Conservation (phyloP, 2,888 invertebrate genomes). For the Hypsopygia costalis region DNA sequence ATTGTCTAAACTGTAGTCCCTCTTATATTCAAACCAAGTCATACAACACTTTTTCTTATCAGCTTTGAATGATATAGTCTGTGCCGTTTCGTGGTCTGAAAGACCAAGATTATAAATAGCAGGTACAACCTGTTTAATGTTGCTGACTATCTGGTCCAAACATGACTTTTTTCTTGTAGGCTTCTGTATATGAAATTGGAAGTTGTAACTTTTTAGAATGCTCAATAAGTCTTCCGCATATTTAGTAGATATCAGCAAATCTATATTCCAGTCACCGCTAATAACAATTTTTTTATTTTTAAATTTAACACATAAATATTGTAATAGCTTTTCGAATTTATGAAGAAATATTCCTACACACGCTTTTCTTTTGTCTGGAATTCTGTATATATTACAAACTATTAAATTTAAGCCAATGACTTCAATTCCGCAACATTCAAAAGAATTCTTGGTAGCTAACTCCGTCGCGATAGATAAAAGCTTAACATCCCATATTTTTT, state of each 20-base stretch:
- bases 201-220: constrained; percentile 3
- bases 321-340: not conserved
- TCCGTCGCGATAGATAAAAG: too few species aligned
- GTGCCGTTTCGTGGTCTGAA: constrained; percentile 9
- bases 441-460: too few species aligned
- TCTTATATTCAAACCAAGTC: constrained; percentile 10
- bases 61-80: constrained; percentile 1
- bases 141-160: constrained; percentile 10
- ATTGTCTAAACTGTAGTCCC: constrained; percentile 10
- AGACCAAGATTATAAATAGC: constrained; percentile 1
- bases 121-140: not conserved
- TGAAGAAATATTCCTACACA: not conserved
- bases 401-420: too few species aligned
- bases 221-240: not conserved
- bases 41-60: constrained; percentile 3
- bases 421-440: too few species aligned
- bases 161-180: constrained; percentile 8
- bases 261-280: constrained; percentile 9
- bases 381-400: too few species aligned
- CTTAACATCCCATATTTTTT: too few species aligned
- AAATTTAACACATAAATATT: not conserved
- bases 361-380: not conserved
- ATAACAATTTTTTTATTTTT: constrained; percentile 6
- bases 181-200: constrained; percentile 2
- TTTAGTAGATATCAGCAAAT: constrained; percentile 1